Percentiles rank a stretch among this genome's conserved stretches.
phyloP scores from a whole-genome alignment of 2,113 vertebrate genomes.

The Aix galericulata region DNA sequence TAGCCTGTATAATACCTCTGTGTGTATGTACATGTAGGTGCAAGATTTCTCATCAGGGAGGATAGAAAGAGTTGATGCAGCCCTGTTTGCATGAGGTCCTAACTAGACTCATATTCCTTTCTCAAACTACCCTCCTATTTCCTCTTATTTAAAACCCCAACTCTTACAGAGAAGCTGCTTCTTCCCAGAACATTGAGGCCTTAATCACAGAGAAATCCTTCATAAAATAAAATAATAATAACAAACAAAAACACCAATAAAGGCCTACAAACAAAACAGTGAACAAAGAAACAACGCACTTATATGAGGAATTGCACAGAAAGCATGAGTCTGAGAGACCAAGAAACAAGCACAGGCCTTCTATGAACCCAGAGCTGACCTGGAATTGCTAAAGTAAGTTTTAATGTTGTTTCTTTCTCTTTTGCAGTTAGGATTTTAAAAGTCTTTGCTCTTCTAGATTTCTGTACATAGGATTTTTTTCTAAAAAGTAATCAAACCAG shows the following conservation, averaged over 20 bases:
- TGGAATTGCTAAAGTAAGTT: background rate
- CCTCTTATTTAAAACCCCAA: background rate
- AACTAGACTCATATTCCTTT: background rate
- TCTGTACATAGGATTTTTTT: background rate
- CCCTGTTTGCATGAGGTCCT: background rate
- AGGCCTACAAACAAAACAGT: background rate
- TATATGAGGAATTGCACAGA: background rate
- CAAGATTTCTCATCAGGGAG: background rate
- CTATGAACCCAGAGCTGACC: background rate
- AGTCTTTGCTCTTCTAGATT: background rate
- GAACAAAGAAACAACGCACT: background rate
- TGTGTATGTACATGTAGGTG: background rate
- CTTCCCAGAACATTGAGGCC: background rate
- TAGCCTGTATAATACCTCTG: background rate
- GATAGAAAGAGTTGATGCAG: background rate
- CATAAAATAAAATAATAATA: background rate
- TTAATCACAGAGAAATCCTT: background rate
- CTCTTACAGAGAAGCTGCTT: background rate
- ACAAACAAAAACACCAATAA: background rate
- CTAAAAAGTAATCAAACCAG: background rate
- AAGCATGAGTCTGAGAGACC: background rate
- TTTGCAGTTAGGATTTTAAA: background rate
- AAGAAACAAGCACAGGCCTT: background rate
- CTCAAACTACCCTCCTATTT: background rate
- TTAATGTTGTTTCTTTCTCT: background rate